Base-by-base conservation (phyloP, 2,797 vertebrate genomes). In the Naso thynnoides region DNA sequence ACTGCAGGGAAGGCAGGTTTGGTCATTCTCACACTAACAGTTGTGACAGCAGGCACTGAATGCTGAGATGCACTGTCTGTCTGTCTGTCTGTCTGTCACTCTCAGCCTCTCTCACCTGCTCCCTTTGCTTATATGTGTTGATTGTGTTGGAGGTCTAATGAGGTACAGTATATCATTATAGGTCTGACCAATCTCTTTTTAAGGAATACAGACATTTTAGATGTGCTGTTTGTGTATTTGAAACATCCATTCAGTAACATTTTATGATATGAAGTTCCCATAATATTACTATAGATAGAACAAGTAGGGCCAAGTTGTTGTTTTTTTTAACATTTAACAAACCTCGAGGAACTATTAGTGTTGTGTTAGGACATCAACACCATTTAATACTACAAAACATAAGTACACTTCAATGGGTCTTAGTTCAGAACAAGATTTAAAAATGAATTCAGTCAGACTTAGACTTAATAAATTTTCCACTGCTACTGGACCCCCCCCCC, bases 1-100 rank as follows among this genome's bases (percentile, higher is more conserved):
- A 86, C 81, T 84, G 84, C 86, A 82, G 84, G 78, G 60, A 76
- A 67, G 63, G 55, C 50, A 29, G 56, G 78, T 81, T 76, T 60
- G 59, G 68, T 67, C 11, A 38, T 59, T 70, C 56, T 81, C 74
- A 67, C 62, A 70, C 54, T 78, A 73, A 81, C 64, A 69, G 73
- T 29, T 64, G 56, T 71, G 79, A 85, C 79, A 53, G 70, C 57
- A 10, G 69, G 27, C 41, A 0, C 73, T 58, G 76, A 81, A 82
- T 71, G 55, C 72, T 78, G 70, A 78, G 67, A 70, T 39, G 14
- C 61, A 58, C 61, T 36, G 0, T 15, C 55, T 60, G 15, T 65
- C 59, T 50, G 39, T 38, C 24, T 41, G 41, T 27, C 57, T 56
- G 16, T 74, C 36, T 33, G 19, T 42, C 49, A 16, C 8, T 16